Evolutionary conservation across 2,797 vertebrate genomes (phyloP).

Genomic region (Semotilus atromaculatus): DNA sequence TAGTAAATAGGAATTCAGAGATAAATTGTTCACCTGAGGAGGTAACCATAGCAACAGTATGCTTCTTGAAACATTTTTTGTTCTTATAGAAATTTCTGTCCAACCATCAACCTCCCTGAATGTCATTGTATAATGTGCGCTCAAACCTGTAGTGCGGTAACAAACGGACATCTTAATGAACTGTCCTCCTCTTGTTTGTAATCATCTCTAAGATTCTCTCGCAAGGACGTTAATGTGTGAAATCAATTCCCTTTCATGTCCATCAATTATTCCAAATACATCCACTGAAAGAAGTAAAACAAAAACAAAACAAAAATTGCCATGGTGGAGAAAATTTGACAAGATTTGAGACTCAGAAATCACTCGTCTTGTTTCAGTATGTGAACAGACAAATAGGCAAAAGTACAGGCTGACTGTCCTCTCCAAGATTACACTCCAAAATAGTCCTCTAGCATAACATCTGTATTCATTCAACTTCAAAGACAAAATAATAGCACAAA

Average conservation of each 20-base stretch:
- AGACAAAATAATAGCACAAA: constrained; percentile 68
- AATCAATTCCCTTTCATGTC: constrained; percentile 24
- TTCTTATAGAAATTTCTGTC: background rate
- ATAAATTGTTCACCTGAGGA: background rate
- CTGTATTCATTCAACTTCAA: constrained; percentile 70
- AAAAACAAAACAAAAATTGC: constrained; percentile 6
- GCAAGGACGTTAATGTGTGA: background rate
- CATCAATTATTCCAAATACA: background rate
- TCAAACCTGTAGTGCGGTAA: background rate
- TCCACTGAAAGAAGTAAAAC: constrained; percentile 21
- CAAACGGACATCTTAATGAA: constrained; percentile 30
- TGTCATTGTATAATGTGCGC: background rate
- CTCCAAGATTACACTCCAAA: constrained; percentile 63
- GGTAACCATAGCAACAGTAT: constrained; percentile 29
- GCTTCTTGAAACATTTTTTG: background rate
- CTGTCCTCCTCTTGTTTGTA: constrained; percentile 7
- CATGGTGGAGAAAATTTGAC: background rate
- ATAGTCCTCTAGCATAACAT: constrained; percentile 50
- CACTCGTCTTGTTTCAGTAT: background rate
- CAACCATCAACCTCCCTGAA: background rate
- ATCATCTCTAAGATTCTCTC: constrained; percentile 8
- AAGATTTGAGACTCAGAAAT: constrained; percentile 39
- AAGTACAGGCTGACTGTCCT: constrained; percentile 43
- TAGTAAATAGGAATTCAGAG: background rate
- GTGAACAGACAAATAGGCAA: constrained; percentile 40